Evolutionary conservation across 2,113 vertebrate genomes (phyloP).

Genomic region (Anoura caudifer): DNA sequence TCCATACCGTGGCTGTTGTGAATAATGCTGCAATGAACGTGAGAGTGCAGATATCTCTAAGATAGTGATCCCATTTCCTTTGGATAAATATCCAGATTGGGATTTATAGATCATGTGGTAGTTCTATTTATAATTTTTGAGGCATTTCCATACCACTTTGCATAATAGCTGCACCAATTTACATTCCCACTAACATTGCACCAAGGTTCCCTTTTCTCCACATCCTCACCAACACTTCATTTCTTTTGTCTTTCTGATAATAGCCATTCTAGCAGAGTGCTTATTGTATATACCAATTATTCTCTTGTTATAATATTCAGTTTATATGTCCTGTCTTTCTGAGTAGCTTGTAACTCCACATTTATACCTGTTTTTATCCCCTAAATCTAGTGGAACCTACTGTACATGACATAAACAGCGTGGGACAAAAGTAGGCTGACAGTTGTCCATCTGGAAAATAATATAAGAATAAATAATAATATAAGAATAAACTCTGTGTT

Average conservation of each 20-base stretch:
- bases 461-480: not conserved
- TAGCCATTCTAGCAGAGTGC: not conserved
- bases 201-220: not conserved
- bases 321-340: not conserved
- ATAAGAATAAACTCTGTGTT: not conserved
- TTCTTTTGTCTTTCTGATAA: not conserved
- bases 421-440: too few species aligned
- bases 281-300: not conserved
- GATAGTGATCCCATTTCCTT: not conserved
- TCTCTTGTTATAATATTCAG: not conserved
- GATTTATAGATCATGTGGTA: not conserved
- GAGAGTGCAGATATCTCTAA: not conserved
- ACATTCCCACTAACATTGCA: not conserved
- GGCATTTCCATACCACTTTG: not conserved
- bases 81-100: not conserved
- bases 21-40: not conserved
- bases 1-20: not conserved
- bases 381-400: not conserved
- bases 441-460: not conserved
- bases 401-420: not conserved
- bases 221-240: not conserved
- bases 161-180: not conserved
- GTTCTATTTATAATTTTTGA: not conserved
- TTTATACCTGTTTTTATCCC: not conserved
- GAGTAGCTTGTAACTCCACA: not conserved